Percentiles rank a stretch among this genome's conserved stretches.
Evolutionary conservation across 2,888 invertebrate species (phyloP).

Genomic region (Biston betularia): DNA sequence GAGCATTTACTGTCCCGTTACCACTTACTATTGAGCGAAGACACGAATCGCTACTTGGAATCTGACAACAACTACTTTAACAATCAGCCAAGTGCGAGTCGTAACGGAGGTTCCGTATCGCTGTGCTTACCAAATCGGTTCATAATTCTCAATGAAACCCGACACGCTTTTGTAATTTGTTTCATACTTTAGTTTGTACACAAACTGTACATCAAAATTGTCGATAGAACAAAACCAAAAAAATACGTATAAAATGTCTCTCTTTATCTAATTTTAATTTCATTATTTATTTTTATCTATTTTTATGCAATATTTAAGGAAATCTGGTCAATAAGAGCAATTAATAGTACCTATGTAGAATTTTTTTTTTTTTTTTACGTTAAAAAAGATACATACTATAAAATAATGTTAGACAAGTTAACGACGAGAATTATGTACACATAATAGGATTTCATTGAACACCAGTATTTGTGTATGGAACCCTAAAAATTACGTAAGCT

Average conservation of each 20-base stretch:
- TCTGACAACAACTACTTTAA: constrained; percentile 48
- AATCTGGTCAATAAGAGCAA: too few species aligned
- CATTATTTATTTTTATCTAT: too few species aligned
- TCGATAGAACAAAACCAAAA: too few species aligned
- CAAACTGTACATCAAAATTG: too few species aligned
- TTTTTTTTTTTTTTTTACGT: too few species aligned
- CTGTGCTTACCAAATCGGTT: not conserved
- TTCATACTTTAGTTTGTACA: too few species aligned
- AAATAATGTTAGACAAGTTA: not conserved
- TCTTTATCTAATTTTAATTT: too few species aligned
- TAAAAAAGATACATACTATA: too few species aligned
- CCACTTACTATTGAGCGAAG: constrained; percentile 53
- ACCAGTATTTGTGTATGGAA: not conserved
- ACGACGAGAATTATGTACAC: not conserved
- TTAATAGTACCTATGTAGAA: too few species aligned
- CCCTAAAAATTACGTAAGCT: not conserved
- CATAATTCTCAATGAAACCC: not conserved
- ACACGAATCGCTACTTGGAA: constrained; percentile 56
- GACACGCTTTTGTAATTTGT: too few species aligned
- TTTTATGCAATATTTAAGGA: too few species aligned
- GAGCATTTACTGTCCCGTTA: constrained; percentile 49
- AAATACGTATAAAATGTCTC: too few species aligned
- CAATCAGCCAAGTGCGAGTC: constrained; percentile 35
- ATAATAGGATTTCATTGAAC: not conserved
- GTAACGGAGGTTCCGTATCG: not conserved